Evolutionary conservation across 53 echinoderm and acorn worm genomes (phyloP).

Genomic region (Antedon mediterranea): DNA sequence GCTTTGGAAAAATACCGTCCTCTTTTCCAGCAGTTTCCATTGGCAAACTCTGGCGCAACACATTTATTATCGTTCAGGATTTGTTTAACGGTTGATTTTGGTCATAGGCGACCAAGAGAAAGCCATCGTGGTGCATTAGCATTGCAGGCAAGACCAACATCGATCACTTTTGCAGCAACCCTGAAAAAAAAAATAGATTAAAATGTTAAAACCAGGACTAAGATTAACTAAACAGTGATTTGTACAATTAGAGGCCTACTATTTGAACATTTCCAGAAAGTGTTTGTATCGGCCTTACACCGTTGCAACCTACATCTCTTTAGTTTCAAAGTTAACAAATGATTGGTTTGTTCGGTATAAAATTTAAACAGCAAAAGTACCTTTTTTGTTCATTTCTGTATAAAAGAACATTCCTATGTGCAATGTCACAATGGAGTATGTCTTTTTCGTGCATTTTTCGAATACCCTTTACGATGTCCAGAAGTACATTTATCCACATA

Average conservation of each 20-base stretch:
- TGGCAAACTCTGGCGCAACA: background rate
- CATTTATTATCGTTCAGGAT: background rate
- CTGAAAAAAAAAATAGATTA: background rate
- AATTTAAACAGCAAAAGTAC: background rate
- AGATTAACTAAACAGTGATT: background rate
- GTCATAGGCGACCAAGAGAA: background rate
- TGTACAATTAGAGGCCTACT: background rate
- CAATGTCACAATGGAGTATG: background rate
- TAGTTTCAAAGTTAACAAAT: no score
- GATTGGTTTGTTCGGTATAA: no score
- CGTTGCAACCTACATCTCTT: no score
- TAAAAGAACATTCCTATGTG: background rate
- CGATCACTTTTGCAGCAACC: background rate
- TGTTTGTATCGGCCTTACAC: no score
- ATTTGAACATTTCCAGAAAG: no score
- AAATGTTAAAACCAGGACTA: background rate
- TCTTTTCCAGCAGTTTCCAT: background rate
- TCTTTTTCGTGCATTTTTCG: background rate
- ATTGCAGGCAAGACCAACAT: background rate
- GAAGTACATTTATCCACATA: background rate
- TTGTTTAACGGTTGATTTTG: background rate
- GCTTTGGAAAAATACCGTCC: background rate
- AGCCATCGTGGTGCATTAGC: background rate
- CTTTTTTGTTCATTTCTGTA: background rate
- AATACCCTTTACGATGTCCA: background rate